Evolutionary conservation across 2,888 invertebrate genomes (phyloP).

Genomic region (Netelia virgata): DNA sequence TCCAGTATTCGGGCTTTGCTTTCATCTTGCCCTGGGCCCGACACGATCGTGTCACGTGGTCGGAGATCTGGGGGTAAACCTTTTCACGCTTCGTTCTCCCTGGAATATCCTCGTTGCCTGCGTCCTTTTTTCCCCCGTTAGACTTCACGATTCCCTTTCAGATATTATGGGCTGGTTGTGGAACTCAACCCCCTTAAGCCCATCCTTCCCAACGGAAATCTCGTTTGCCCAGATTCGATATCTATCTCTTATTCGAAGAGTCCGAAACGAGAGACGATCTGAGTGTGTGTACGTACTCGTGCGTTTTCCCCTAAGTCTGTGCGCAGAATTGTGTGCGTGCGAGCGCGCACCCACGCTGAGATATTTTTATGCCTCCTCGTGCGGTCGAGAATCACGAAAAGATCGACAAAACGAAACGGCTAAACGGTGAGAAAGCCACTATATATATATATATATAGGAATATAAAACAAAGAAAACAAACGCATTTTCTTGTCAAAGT

Average conservation of each 20-base stretch:
- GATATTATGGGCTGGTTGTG: conserved; percentile 44
- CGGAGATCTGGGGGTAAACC: conserved; percentile 43
- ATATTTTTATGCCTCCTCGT: conserved; percentile 50
- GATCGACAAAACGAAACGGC: conserved; percentile 35
- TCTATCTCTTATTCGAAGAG: conserved; percentile 5
- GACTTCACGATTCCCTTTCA: conserved; percentile 30
- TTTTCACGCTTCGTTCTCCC: conserved; percentile 41
- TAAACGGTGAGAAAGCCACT: neutral
- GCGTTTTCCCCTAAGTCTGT: neutral
- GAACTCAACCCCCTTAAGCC: neutral
- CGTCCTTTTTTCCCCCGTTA: conserved; percentile 24
- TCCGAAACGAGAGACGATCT: too few species aligned
- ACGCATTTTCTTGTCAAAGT: neutral
- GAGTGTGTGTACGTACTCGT: too few species aligned
- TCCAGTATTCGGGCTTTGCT: conserved; percentile 17
- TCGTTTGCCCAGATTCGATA: conserved; percentile 46
- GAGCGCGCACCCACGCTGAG: neutral
- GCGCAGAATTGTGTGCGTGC: neutral
- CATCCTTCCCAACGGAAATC: neutral
- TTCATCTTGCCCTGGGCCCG: conserved; percentile 15
- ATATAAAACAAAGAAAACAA: conserved; percentile 12
- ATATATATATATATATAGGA: too few species aligned
- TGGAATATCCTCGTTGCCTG: conserved; percentile 3
- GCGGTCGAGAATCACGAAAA: conserved; percentile 9
- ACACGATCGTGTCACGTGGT: neutral